A percentile compares a stretch with the other conserved stretches of the same genome.
Conservation (phyloP, 2,888 invertebrate species). For the Agelastica alni region DNA sequence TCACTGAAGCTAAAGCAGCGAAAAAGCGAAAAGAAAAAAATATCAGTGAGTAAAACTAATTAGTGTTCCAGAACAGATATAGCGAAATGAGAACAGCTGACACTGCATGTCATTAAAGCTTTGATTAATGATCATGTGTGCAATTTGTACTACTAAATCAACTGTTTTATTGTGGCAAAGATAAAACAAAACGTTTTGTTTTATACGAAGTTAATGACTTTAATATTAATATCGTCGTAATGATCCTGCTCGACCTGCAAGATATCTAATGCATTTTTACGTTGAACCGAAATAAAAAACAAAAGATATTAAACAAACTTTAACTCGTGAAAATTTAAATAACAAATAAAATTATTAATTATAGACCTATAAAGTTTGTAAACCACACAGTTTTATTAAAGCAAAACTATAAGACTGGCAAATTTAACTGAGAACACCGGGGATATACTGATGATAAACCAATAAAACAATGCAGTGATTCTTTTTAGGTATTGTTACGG, state of each 20-base stretch:
- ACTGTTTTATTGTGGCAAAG: constrained; percentile 22
- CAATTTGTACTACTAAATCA: constrained; percentile 25
- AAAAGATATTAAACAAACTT: no score
- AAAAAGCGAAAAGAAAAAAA: constrained; percentile 9
- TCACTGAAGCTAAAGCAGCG: neutral
- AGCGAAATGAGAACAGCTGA: constrained; percentile 26
- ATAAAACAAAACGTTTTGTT: constrained; percentile 25
- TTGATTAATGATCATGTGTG: constrained; percentile 29
- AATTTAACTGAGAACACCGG: no score
- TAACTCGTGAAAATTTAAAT: no score
- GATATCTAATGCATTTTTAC: neutral
- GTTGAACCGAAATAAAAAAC: no score
- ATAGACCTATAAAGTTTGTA: no score
- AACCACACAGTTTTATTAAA: no score
- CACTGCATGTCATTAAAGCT: constrained; percentile 29
- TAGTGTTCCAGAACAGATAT: constrained; percentile 28
- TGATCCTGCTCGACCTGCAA: constrained; percentile 1
- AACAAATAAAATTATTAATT: no score
- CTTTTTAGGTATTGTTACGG: no score
- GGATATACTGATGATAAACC: no score
- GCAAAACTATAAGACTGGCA: no score
- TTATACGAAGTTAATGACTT: constrained; percentile 22
- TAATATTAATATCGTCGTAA: constrained; percentile 21
- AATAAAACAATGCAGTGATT: no score
- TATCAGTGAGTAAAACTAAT: constrained; percentile 26